Percentiles rank a stretch among this genome's conserved stretches.
phyloP scores from a whole-genome alignment of 2,113 vertebrate species.

The Chrysochloris asiatica region DNA sequence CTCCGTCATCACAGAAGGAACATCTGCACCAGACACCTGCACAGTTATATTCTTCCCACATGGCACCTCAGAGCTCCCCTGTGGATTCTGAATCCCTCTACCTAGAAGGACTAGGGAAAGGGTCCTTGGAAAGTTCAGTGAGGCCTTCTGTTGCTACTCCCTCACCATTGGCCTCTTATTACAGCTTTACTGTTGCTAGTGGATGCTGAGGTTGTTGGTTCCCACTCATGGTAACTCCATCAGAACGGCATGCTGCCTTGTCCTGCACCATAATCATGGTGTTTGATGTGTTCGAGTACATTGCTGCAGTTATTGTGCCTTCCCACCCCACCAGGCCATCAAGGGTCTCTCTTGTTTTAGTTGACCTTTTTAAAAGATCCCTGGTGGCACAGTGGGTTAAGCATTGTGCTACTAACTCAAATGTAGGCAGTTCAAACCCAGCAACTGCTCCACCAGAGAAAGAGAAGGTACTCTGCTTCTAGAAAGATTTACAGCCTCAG shows the following conservation, averaged over 20 bases:
- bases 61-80: fast-evolving
- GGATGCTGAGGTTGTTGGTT: too few relatives aligned
- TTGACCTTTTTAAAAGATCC: background rate
- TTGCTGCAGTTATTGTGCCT: too few relatives aligned
- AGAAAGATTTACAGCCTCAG: too few relatives aligned
- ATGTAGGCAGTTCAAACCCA: too few relatives aligned
- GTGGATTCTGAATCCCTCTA: fast-evolving
- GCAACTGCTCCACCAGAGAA: too few relatives aligned
- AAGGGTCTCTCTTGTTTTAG: background rate
- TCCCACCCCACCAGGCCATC: background rate
- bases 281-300: background rate
- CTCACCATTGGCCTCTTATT: background rate
- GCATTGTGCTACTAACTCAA: too few relatives aligned
- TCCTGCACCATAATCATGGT: background rate
- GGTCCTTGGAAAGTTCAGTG: too few relatives aligned
- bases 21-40: fast-evolving
- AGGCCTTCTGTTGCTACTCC: too few relatives aligned
- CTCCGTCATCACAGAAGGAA: fast-evolving
- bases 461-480: too few relatives aligned
- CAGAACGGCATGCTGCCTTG: background rate
- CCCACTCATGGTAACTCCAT: background rate
- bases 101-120: too few relatives aligned
- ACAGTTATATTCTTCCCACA: fast-evolving
- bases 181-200: background rate
- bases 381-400: too few relatives aligned